Percentiles rank a stretch among this genome's conserved stretches.
phyloP scores from a whole-genome alignment of 1,140 invertebrate genomes.

The Frieseomelitta varia region DNA sequence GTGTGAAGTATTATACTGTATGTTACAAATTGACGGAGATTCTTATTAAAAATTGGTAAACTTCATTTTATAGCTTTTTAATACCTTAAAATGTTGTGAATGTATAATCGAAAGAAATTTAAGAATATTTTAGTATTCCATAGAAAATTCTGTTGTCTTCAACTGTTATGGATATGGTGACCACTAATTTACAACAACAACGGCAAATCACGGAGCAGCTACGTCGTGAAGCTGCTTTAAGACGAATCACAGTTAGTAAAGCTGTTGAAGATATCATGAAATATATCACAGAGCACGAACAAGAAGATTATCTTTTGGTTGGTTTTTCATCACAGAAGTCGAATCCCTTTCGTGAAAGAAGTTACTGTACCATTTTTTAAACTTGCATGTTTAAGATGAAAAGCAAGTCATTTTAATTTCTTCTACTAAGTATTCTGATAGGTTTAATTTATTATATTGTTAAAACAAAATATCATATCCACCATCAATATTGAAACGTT shows the following conservation, averaged over 20 bases:
- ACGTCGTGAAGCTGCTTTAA: conserved; percentile 94
- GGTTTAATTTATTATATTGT: conserved; percentile 18
- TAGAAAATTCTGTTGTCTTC: neutral
- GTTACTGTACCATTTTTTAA: conserved; percentile 93
- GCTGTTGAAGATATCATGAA: conserved; percentile 97
- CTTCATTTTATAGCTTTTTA: neutral
- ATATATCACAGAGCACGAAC: conserved; percentile 95
- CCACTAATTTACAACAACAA: conserved; percentile 95
- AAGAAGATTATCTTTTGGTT: conserved; percentile 97
- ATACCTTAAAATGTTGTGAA: neutral
- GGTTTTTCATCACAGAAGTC: conserved; percentile 98
- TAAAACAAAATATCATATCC: neutral
- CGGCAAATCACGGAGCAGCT: conserved; percentile 96
- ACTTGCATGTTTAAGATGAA: conserved; percentile 50
- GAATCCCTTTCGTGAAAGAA: conserved; percentile 98
- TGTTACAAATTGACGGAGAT: neutral
- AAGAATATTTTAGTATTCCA: neutral
- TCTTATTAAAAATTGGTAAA: conserved; percentile 28
- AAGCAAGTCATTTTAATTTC: neutral
- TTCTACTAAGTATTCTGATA: conserved; percentile 7
- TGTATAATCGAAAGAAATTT: neutral
- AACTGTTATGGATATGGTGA: conserved; percentile 93
- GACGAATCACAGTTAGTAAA: conserved; percentile 92
- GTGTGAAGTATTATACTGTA: neutral
- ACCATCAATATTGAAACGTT: neutral